phyloP scores from a whole-genome alignment of 1,140 invertebrate species.

The Brachystomella parvula region DNA sequence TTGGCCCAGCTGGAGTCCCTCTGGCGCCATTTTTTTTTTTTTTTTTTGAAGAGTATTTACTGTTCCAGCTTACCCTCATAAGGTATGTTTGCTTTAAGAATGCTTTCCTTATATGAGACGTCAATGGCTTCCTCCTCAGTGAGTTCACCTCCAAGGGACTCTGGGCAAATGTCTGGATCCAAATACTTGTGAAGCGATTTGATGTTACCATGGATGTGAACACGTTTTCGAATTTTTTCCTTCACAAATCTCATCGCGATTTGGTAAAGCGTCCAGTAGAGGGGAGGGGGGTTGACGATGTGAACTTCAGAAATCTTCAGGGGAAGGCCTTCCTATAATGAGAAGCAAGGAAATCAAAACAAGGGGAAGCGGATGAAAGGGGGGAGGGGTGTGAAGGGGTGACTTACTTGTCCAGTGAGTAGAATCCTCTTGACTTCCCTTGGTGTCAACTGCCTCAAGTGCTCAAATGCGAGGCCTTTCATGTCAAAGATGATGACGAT shows the following conservation, averaged over 20 bases:
- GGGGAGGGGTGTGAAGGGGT: no score
- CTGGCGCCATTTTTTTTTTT: no score
- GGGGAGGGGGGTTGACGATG: neutral
- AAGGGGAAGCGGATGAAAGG: no score
- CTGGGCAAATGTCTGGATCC: neutral
- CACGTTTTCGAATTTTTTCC: slow-evolving; percentile 5
- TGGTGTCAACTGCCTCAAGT: neutral
- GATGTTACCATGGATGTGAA: neutral
- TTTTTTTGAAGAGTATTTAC: no score
- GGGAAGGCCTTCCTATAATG: neutral
- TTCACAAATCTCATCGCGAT: neutral
- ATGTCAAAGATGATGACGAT: slow-evolving; percentile 3
- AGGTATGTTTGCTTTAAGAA: neutral
- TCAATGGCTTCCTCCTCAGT: neutral
- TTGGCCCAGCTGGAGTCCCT: no score
- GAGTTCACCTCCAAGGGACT: neutral
- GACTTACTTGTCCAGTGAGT: slow-evolving; percentile 1
- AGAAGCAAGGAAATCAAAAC: no score
- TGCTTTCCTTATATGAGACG: neutral
- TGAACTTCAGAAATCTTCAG: slow-evolving; percentile 8
- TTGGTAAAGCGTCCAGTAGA: neutral
- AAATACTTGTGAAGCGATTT: neutral
- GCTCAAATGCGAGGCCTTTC: neutral
- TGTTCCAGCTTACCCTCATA: neutral
- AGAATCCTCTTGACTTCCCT: neutral